Evolutionary conservation across 2,888 invertebrate species (phyloP).

Genomic region (Cancer borealis): DNA sequence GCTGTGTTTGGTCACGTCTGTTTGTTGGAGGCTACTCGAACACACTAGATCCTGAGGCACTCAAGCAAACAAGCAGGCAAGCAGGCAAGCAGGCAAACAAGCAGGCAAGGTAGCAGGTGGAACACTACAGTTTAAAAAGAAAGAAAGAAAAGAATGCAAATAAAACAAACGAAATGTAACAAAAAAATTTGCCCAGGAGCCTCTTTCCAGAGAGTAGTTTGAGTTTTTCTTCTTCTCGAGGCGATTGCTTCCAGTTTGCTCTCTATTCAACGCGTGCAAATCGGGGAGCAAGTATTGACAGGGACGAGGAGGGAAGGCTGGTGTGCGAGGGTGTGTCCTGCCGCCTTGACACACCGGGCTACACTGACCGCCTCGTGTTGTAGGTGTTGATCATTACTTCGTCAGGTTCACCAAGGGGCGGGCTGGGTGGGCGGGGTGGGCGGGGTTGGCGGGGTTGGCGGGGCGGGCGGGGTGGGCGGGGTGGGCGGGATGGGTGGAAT

Average conservation of each 20-base stretch:
- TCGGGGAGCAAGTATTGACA: background rate
- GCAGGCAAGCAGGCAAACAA: conserved; percentile 6
- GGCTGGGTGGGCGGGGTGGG: too few relatives aligned
- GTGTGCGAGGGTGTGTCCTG: background rate
- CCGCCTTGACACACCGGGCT: background rate
- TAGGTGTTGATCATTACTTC: background rate
- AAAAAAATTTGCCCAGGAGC: background rate
- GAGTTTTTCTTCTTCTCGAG: background rate
- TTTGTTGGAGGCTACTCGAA: conserved; percentile 6
- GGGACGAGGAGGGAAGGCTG: background rate
- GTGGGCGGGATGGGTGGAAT: too few relatives aligned
- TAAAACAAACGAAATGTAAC: background rate
- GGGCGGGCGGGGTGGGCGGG: too few relatives aligned
- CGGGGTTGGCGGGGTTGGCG: too few relatives aligned
- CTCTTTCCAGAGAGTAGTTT: background rate
- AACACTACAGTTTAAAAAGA: background rate
- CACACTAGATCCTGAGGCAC: background rate
- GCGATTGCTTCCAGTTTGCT: background rate
- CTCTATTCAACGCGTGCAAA: background rate
- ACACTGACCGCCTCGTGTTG: background rate
- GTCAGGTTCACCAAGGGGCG: background rate
- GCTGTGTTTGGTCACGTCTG: conserved; percentile 12
- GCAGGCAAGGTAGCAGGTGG: background rate
- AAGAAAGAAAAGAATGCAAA: background rate
- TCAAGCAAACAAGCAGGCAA: background rate